phyloP scores from a whole-genome alignment of 2,888 invertebrate species.

The Drosophila nigricruria region DNA sequence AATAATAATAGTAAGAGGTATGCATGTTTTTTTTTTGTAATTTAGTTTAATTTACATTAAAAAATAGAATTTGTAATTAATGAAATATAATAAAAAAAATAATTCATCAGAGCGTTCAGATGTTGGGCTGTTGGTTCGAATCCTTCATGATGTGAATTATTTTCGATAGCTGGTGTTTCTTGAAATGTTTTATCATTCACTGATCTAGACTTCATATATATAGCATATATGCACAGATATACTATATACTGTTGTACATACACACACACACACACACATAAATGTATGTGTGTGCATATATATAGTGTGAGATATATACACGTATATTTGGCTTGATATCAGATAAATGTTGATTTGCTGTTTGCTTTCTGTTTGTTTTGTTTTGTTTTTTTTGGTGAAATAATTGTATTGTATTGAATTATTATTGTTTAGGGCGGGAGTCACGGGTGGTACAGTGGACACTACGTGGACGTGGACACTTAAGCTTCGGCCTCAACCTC shows the following conservation, averaged over 20 bases:
- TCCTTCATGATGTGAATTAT: conserved; percentile 69
- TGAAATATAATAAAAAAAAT: conserved; percentile 73
- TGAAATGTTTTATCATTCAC: conserved; percentile 35
- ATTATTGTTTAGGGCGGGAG: conserved; percentile 83
- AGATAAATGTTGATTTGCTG: conserved; percentile 64
- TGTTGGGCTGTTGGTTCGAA: conserved; percentile 69
- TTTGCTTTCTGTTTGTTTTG: conserved; percentile 41
- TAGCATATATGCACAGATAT: conserved; percentile 17
- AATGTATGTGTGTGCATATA: conserved; percentile 24
- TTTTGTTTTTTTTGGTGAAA: conserved; percentile 47
- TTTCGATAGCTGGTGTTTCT: conserved; percentile 58
- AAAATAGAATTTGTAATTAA: conserved; percentile 84
- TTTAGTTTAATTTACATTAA: conserved; percentile 82
- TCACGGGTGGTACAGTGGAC: conserved; percentile 82
- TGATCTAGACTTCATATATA: conserved; percentile 55
- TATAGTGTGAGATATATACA: conserved; percentile 71
- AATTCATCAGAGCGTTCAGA: conserved; percentile 74
- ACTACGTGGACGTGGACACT: conserved; percentile 86
- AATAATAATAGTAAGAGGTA: conserved; percentile 11
- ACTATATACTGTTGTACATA: conserved; percentile 5
- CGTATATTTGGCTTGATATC: conserved; percentile 52
- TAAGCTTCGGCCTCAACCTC: conserved; percentile 94
- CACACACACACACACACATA: conserved; percentile 17
- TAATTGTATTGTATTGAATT: conserved; percentile 43
- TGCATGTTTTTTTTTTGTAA: conserved; percentile 70